Evolutionary conservation across 2,888 invertebrate genomes (phyloP).

Genomic region (Eupithecia pulchellata): DNA sequence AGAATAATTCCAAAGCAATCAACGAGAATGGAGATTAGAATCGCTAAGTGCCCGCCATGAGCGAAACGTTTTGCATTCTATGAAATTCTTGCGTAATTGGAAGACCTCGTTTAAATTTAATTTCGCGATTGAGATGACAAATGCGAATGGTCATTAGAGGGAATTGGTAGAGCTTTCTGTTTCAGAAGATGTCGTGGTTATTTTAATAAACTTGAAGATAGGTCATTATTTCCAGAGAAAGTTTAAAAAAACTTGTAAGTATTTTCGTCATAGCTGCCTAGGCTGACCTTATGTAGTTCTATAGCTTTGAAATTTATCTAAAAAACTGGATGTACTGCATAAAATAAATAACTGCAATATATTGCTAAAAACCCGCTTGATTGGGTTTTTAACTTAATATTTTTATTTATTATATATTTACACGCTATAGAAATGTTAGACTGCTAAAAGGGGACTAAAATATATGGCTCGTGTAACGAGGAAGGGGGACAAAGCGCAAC

Average conservation of each 20-base stretch:
- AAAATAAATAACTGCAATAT: neutral
- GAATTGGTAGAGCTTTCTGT: neutral
- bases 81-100: slow-evolving; percentile 12
- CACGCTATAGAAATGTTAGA: neutral
- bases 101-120: slow-evolving; percentile 5
- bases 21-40: slow-evolving; percentile 22
- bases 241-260: no score
- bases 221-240: neutral
- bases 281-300: neutral
- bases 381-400: no score
- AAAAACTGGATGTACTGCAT: neutral
- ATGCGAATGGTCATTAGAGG: neutral
- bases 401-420: no score
- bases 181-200: neutral
- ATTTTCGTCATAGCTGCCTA: neutral
- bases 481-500: no score
- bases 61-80: slow-evolving; percentile 8
- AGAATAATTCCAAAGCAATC: slow-evolving; percentile 33
- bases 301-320: neutral
- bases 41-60: slow-evolving; percentile 15
- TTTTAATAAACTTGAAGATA: neutral
- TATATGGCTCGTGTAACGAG: no score
- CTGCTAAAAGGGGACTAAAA: neutral
- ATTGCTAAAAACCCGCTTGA: neutral
- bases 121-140: slow-evolving; percentile 6